Evolutionary conservation across 2,113 vertebrate species (phyloP).

Genomic region (Galbula dea): DNA sequence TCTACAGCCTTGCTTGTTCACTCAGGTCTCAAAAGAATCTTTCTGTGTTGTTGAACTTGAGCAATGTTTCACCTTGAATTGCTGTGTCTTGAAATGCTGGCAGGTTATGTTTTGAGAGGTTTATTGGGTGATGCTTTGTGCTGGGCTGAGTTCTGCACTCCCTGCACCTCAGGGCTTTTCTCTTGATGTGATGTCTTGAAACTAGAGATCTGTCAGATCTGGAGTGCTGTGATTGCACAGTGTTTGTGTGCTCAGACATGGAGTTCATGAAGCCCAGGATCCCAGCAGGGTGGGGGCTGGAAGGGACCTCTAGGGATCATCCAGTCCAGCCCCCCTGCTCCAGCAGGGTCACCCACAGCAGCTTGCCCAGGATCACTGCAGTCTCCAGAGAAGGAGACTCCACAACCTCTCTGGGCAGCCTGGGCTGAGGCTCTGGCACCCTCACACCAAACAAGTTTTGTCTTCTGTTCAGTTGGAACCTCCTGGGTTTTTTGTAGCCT

Average conservation of each 20-base stretch:
- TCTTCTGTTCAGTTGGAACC: too few relatives aligned
- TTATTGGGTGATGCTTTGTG: neutral
- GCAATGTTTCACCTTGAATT: neutral
- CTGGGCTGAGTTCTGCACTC: neutral
- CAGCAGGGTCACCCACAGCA: too few relatives aligned
- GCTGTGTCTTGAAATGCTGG: neutral
- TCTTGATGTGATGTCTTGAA: neutral
- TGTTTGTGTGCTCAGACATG: neutral
- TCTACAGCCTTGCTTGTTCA: neutral
- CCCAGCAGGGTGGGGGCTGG: too few relatives aligned
- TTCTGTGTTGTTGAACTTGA: neutral
- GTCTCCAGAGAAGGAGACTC: too few relatives aligned
- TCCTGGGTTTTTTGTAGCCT: too few relatives aligned
- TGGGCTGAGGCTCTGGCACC: too few relatives aligned
- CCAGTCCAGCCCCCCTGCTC: too few relatives aligned
- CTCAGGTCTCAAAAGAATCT: neutral
- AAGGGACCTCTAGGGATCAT: too few relatives aligned
- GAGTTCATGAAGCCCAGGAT: neutral
- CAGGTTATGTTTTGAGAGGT: neutral
- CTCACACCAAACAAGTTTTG: too few relatives aligned
- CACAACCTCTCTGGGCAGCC: too few relatives aligned
- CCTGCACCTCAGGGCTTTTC: constrained; percentile 13
- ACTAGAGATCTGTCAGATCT: neutral
- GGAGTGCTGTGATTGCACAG: neutral
- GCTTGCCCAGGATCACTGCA: too few relatives aligned